A percentile compares a stretch with the other conserved stretches of the same genome.
phyloP scores from a whole-genome alignment of 2,888 invertebrate genomes.

The Buathra laborator region DNA sequence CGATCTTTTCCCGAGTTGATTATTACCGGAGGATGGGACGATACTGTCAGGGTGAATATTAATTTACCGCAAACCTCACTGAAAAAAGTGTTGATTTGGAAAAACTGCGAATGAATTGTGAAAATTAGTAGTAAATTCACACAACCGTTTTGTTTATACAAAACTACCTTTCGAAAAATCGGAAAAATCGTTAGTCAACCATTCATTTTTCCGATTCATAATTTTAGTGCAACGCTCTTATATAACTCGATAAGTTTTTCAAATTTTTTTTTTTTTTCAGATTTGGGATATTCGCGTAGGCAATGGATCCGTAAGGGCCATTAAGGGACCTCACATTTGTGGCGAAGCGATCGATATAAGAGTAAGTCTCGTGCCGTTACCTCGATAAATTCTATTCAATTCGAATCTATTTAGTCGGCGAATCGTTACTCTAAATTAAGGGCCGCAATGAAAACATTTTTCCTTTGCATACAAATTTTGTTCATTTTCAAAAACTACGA shows the following conservation, averaged over 20 bases:
- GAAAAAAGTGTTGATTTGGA: no score
- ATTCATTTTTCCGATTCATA: no score
- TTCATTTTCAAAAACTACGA: background rate
- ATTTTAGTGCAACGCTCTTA: no score
- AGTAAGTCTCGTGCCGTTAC: slow-evolving; percentile 81
- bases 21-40: slow-evolving; percentile 87
- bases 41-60: slow-evolving; percentile 86
- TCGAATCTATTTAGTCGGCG: no score
- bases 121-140: background rate
- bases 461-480: no score
- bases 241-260: background rate
- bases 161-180: background rate
- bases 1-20: slow-evolving; percentile 84
- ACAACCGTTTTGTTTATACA: slow-evolving; percentile 7
- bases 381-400: background rate
- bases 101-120: background rate
- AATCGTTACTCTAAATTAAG: no score
- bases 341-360: slow-evolving; percentile 87
- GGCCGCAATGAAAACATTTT: no score
- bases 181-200: background rate
- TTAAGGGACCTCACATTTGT: slow-evolving; percentile 87
- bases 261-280: slow-evolving; percentile 79
- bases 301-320: slow-evolving; percentile 86
- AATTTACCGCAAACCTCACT: background rate
- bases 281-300: slow-evolving; percentile 87